Base-by-base conservation (phyloP, 2,797 vertebrate genomes). In the Lepus townsendii region DNA sequence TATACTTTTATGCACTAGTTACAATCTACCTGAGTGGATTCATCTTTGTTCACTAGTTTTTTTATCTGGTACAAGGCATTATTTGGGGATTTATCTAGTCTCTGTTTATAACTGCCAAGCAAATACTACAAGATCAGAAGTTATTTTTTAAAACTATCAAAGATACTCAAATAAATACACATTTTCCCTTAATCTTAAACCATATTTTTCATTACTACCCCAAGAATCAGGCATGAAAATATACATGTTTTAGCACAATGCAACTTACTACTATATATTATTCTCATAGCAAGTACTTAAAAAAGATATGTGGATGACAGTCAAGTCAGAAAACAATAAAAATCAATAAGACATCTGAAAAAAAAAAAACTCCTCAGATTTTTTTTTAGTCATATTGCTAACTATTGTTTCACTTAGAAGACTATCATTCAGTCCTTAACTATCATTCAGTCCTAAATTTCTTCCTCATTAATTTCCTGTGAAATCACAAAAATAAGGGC, bases 111-210 rank as follows among this genome's bases (percentile, higher is more conserved):
- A 73, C 32, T 93, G 68, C 20, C 30, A 78, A 90, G 50, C 4
- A 85, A 75, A 90, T 38, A 82, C 7, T 73, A 24, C 5, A 35
- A 10, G 17, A 71, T 76, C 22, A 82, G 80, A 82, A 95, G n/a
- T 54, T 77, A 83, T 82, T 83, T 75, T 92, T 94, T 71, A 22
- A 78, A 88, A 78, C 65, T 83, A 19, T 88, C 85, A 90, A 57
- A 82, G 2, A 75, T 75, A 38, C 68, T 96, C 79, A 92, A 66
- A 90, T 35, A 62, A 4, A 16, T 82, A 88, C 27, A 93, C 2
- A 88, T 38, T 90, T 83, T 27, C 5, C 19, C 60, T 95, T 83
- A 63, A 85, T 88, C 38, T 92, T 92, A 90, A 87, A 94, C 16
- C 1, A 78, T 1, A 50, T 27, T 63, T 92, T 84, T 79, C 68